phyloP scores from a whole-genome alignment of 2,113 vertebrate species.

The mouse (Mus musculus) region DNA sequence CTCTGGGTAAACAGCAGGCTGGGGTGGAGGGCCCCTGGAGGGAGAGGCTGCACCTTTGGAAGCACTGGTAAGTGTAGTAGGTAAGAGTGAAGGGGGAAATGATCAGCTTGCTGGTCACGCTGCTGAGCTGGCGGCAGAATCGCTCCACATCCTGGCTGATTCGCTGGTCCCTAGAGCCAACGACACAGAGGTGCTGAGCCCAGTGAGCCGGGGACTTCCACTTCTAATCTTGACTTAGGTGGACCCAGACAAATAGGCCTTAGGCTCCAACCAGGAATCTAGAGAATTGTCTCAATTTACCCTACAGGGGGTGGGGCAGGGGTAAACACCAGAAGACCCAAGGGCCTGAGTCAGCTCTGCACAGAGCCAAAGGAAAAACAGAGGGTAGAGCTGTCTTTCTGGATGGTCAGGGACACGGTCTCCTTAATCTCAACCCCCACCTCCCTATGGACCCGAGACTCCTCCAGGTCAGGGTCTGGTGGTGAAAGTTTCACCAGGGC shows the following conservation, averaged over 20 bases:
- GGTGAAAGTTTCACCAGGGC: background rate
- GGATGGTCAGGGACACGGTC: background rate
- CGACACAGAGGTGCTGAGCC: background rate
- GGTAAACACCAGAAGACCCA: background rate
- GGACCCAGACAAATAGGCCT: background rate
- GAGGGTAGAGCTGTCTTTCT: background rate
- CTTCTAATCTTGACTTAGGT: background rate
- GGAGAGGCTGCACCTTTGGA: constrained; percentile 88
- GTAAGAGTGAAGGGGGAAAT: constrained; percentile 94
- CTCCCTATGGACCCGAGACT: background rate
- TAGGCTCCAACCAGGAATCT: background rate
- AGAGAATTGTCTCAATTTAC: background rate
- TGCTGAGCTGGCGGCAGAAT: constrained; percentile 95
- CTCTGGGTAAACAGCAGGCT: background rate
- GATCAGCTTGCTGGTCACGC: constrained; percentile 93
- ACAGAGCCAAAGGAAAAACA: background rate
- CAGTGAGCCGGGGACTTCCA: background rate
- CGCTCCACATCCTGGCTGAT: constrained; percentile 98
- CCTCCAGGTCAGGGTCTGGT: background rate
- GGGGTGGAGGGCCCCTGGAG: background rate
- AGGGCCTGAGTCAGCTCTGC: background rate
- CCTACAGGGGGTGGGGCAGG: background rate
- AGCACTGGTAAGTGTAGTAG: constrained; percentile 98
- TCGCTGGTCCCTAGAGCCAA: constrained; percentile 93
- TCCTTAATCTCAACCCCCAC: background rate